A percentile compares a stretch with the other conserved stretches of the same genome.
Conservation (phyloP, 2,113 vertebrate genomes). For the Nyctereutes procyonoides region DNA sequence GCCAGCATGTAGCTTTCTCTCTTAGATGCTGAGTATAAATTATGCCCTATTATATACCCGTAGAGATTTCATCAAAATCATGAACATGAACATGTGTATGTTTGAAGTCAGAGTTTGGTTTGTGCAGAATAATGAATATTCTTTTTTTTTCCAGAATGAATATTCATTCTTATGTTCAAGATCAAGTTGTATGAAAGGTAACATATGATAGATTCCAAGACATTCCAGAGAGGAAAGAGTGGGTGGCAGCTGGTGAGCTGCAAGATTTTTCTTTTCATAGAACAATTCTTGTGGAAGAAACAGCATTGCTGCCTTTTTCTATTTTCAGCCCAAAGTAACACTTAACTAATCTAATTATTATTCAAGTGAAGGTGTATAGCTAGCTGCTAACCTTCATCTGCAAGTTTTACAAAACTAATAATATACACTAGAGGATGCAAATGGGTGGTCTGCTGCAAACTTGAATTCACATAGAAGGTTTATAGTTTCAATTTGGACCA, state of each 20-base stretch:
- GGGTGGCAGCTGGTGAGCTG: constrained; percentile 58
- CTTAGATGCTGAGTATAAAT: not conserved
- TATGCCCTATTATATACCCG: not conserved
- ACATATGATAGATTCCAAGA: constrained; percentile 45
- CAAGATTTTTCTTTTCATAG: constrained; percentile 64
- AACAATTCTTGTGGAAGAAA: constrained; percentile 67
- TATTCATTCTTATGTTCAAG: constrained; percentile 34
- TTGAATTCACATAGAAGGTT: not conserved
- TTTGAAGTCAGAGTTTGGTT: constrained; percentile 34
- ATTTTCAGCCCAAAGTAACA: constrained; percentile 72
- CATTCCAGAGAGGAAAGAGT: constrained; percentile 62
- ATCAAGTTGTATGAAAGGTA: constrained; percentile 51
- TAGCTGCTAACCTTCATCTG: constrained; percentile 45
- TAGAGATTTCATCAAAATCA: constrained; percentile 32
- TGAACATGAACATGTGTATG: not conserved
- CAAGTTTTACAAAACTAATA: constrained; percentile 42
- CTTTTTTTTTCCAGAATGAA: not conserved
- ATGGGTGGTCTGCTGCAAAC: constrained; percentile 5
- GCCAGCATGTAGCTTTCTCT: not conserved
- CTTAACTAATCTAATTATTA: constrained; percentile 72
- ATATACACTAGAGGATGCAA: not conserved
- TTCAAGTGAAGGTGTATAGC: constrained; percentile 58
- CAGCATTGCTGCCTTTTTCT: constrained; percentile 63
- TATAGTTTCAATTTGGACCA: constrained; percentile 25
- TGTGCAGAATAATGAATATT: constrained; percentile 41